A percentile compares a stretch with the other conserved stretches of the same genome.
Conservation (phyloP, 2,888 invertebrate genomes). For the Hesperia comma region DNA sequence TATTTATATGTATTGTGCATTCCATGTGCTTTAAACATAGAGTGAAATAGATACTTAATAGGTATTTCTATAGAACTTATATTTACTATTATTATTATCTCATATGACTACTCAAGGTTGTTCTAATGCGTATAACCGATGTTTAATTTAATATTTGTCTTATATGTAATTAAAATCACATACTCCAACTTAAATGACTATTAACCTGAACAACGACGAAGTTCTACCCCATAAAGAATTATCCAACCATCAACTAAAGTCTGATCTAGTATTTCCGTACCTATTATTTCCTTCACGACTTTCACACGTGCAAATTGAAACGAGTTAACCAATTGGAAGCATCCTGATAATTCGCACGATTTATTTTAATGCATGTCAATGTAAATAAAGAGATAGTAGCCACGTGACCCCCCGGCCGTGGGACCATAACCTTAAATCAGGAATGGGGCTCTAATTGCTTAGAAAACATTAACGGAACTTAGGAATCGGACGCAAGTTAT, state of each 20-base stretch:
- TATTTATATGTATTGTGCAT: too few relatives aligned
- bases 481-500: constrained; percentile 48
- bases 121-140: too few relatives aligned
- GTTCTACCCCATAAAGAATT: not conserved
- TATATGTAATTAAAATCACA: too few relatives aligned
- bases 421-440: constrained; percentile 79
- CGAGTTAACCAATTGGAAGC: constrained; percentile 13
- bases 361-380: constrained; percentile 66
- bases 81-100: too few relatives aligned
- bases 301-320: constrained; percentile 24
- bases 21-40: too few relatives aligned
- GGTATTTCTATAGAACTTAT: too few relatives aligned
- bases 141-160: too few relatives aligned
- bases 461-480: constrained; percentile 74
- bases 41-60: too few relatives aligned
- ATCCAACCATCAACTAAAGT: not conserved
- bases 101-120: too few relatives aligned
- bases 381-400: constrained; percentile 77
- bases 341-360: constrained; percentile 61
- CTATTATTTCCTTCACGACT: constrained; percentile 10
- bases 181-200: too few relatives aligned
- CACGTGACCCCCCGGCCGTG: constrained; percentile 72
- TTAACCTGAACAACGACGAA: not conserved
- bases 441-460: constrained; percentile 79
- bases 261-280: not conserved